Conservation (phyloP, 2,113 vertebrate species). For the mouse (Mus musculus) region DNA sequence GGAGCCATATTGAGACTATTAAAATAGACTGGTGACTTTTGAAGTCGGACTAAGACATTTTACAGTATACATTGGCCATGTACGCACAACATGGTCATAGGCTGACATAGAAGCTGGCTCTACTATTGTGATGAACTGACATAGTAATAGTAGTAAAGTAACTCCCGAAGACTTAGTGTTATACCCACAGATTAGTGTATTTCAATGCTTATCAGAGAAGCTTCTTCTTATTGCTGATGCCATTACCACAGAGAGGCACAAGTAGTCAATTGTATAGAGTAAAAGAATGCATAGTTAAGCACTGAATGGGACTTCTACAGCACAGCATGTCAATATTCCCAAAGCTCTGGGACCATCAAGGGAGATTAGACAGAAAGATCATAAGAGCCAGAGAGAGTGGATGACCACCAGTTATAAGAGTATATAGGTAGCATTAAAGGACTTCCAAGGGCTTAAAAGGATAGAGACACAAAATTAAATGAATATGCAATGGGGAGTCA, state of each 20-base stretch:
- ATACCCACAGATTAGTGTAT: background rate
- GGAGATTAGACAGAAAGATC: background rate
- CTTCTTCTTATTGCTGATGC: background rate
- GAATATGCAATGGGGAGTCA: background rate
- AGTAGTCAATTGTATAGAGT: background rate
- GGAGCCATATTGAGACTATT: background rate
- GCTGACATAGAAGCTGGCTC: background rate
- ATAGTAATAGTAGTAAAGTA: background rate
- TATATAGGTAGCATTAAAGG: background rate
- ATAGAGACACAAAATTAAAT: background rate
- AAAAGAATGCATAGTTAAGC: background rate
- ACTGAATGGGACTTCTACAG: background rate
- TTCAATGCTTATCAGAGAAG: background rate
- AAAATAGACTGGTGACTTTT: background rate
- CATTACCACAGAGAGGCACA: background rate
- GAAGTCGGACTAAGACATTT: background rate
- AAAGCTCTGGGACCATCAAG: background rate
- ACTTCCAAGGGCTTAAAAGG: too few relatives aligned
- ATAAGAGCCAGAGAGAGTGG: background rate
- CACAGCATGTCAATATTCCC: background rate
- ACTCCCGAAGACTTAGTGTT: background rate
- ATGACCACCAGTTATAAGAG: fast-evolving
- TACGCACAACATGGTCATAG: background rate
- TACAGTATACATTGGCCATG: background rate
- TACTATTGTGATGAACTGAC: background rate